Evolutionary conservation across 2,797 vertebrate species (phyloP).

Genomic region (Pithecia hirsuta): DNA sequence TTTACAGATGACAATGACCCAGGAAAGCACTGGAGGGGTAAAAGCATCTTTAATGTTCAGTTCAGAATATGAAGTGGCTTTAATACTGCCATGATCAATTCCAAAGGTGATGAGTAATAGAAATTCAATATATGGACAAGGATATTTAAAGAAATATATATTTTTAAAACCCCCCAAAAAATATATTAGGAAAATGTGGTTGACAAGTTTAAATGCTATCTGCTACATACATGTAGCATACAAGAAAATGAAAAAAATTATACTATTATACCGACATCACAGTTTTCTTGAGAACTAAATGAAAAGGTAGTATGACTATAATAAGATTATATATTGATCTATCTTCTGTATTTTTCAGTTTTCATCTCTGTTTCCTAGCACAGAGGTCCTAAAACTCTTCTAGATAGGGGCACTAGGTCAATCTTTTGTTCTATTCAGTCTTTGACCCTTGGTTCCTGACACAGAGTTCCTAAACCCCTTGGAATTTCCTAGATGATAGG

Average conservation of each 20-base stretch:
- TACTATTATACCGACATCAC: neutral
- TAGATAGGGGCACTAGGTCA: neutral
- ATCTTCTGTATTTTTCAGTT: neutral
- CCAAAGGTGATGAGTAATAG: neutral
- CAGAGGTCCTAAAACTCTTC: neutral
- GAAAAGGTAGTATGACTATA: neutral
- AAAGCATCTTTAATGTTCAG: conserved; percentile 2
- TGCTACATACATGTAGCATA: neutral
- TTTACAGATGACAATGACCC: conserved; percentile 9
- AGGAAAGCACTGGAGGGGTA: conserved; percentile 13
- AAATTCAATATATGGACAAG: neutral
- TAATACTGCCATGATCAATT: conserved; percentile 27
- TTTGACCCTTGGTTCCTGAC: neutral
- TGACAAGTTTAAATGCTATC: neutral
- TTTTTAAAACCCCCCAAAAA: no score
- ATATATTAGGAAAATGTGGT: neutral
- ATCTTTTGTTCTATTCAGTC: neutral
- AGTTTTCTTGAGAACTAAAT: conserved; percentile 24
- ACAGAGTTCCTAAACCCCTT: neutral
- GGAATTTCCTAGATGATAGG: neutral
- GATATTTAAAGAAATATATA: neutral
- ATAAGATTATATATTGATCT: neutral
- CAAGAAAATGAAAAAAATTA: neutral
- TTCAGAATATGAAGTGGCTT: conserved; percentile 38
- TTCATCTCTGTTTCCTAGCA: neutral